Evolutionary conservation across 2,113 vertebrate genomes (phyloP), one percentile per base, ranked within the genome.

Genomic region (Takifugu flavidus): DNA sequence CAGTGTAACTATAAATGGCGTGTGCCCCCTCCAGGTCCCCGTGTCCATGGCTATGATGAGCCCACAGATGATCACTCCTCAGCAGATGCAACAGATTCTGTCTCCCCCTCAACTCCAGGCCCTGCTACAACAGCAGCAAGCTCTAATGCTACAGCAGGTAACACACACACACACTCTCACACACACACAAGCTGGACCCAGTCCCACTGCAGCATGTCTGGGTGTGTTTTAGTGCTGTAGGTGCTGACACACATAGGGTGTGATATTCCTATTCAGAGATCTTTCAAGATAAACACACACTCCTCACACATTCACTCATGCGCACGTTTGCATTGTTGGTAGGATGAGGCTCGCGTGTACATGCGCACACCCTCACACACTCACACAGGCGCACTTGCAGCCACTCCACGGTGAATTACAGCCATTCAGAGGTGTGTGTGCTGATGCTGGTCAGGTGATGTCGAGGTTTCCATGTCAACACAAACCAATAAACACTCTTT

Each of bases 21-120:
- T 26, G 45, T n/a, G 11, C 50, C 7, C 63, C 26, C 26, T 68
- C n/a, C 79, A 99, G 97, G 96, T 99, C 20, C 97, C 97, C 0
- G 95, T 99, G 77, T 99, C 97, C 0, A 95, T 99, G 91, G 96
- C 97, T 28, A 99, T 99, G 97, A 98, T 99, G 97, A 97, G 95
- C 46, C 96, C 96, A 0, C 96, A 98, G 90, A 95, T 99, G 95
- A 96, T 99, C 75, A 98, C 95, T 3, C 95, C 96, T 1, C 97
- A 99, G 84, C 97, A 99, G 83, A 96, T 99, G 96, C 97, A 99
- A 86, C 97, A 99, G 93, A 97, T 98, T 86, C 91, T 99, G 82
- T 98, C 97, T 0, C 97, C 97, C 0, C 94, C 94, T 4, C 97
- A 99, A 88, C 93, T 99, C 28, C 97, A 99, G 89, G 97, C 96